phyloP scores from a whole-genome alignment of 2,113 vertebrate species.

The Meleagris gallopavo region DNA sequence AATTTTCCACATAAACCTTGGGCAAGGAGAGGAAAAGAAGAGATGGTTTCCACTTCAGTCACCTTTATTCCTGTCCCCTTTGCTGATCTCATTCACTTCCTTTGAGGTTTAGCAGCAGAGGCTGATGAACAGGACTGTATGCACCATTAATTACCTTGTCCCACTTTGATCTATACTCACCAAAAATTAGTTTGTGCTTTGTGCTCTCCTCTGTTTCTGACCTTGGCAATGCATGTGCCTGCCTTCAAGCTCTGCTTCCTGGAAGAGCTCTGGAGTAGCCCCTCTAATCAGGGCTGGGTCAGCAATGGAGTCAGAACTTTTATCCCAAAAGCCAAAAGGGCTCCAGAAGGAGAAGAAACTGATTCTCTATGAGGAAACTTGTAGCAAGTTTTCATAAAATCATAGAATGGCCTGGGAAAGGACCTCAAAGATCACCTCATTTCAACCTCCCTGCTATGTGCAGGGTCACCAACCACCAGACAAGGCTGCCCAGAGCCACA shows the following conservation, averaged over 20 bases:
- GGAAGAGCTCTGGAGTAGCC: neutral
- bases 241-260: neutral
- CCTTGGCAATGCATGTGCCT: accelerated
- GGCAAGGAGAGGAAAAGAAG: neutral
- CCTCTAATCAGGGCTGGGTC: conserved; percentile 3
- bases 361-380: neutral
- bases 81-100: neutral
- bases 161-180: neutral
- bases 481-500: no score
- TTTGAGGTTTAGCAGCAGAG: neutral
- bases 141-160: neutral
- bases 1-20: neutral
- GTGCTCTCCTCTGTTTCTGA: neutral
- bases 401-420: no score
- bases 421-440: no score
- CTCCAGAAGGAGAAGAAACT: neutral
- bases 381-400: neutral
- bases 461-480: no score
- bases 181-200: neutral
- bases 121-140: neutral
- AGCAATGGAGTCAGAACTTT: neutral
- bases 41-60: neutral
- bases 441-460: no score
- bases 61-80: neutral
- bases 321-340: neutral